These are phyloP conservation scores for Gallirallus australis DNA, from an alignment of 2,797 vertebrate species.

Conservation along the genomic window DNA sequence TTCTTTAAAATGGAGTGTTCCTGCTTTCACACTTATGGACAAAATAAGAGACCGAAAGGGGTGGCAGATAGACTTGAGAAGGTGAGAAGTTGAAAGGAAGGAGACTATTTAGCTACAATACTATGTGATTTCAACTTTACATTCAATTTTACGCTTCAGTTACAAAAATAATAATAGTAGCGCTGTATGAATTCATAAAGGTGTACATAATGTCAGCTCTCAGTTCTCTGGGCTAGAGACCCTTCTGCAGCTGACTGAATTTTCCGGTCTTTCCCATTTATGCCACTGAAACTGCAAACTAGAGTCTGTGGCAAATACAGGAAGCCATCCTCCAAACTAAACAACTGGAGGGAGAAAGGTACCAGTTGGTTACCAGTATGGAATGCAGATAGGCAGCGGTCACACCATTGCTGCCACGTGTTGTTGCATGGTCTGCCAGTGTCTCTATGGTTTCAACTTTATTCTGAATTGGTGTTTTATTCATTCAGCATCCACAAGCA, in stretches of 20 bases:
- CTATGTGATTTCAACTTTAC: not conserved
- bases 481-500: not conserved
- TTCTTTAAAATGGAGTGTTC: not conserved
- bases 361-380: fast-evolving
- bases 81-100: not conserved
- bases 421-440: not conserved
- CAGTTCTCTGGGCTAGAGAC: not conserved
- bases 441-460: fast-evolving
- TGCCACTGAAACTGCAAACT: not conserved
- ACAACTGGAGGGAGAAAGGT: not conserved
- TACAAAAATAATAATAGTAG: not conserved
- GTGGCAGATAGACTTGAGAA: not conserved
- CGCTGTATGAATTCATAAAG: not conserved
- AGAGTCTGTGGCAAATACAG: not conserved
- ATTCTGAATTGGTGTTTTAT: not conserved
- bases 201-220: not conserved
- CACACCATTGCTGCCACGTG: not conserved
- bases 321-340: not conserved
- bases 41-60: not conserved
- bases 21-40: fast-evolving
- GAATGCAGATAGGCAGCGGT: not conserved
- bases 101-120: not conserved
- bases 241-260: not conserved
- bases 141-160: not conserved
- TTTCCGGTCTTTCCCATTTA: not conserved